A percentile compares a stretch with the other conserved stretches of the same genome.
phyloP scores from a whole-genome alignment of 92 coral and sea anemone genomes.

The Zoanthus sansibaricus region DNA sequence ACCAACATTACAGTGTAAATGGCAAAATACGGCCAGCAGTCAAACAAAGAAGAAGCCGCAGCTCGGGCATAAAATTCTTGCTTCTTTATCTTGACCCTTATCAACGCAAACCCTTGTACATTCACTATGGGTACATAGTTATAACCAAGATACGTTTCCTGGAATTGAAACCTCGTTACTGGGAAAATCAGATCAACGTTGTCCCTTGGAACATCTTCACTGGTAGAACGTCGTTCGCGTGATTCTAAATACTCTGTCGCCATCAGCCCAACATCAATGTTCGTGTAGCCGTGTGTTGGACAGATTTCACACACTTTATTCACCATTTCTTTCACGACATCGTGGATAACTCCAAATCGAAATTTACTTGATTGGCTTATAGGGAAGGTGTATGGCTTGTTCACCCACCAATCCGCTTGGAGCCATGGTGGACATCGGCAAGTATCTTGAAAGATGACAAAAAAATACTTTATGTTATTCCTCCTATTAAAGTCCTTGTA shows the following conservation, averaged over 20 bases:
- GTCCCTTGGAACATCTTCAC: background rate
- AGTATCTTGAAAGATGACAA: background rate
- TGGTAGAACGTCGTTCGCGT: background rate
- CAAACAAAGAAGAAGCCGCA: background rate
- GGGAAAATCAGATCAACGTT: slow-evolving; percentile 4
- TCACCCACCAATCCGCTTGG: background rate
- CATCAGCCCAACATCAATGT: background rate
- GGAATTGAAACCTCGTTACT: background rate
- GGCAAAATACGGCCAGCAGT: slow-evolving; percentile 22
- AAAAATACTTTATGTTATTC: background rate
- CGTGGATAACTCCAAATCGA: background rate
- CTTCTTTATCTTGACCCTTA: background rate
- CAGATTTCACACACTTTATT: background rate
- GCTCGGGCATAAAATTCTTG: background rate
- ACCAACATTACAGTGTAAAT: background rate
- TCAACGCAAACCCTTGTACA: background rate
- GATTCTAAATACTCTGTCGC: background rate
- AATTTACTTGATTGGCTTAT: background rate
- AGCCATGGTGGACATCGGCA: slow-evolving; percentile 23
- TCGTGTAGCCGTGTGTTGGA: slow-evolving; percentile 14
- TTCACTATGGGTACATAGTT: slow-evolving; percentile 7
- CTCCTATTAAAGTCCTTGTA: too few relatives aligned
- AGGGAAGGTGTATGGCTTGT: slow-evolving; percentile 1
- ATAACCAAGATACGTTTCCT: background rate
- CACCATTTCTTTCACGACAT: background rate